Base-by-base conservation (phyloP, 2,113 vertebrate genomes). In the Triplophysa rosa region DNA sequence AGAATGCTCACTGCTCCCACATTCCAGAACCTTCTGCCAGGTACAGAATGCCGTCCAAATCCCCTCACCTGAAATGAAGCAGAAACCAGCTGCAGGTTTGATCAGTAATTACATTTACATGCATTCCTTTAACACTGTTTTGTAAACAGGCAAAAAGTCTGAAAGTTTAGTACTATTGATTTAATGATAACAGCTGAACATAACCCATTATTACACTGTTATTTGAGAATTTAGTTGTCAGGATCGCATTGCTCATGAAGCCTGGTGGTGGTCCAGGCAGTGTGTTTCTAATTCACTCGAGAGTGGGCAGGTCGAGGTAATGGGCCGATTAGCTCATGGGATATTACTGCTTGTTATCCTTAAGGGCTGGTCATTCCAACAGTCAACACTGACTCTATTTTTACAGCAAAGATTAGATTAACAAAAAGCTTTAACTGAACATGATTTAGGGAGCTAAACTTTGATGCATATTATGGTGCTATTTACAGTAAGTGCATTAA, bases 1-100 rank as follows among this genome's bases (percentile, higher is more conserved):
- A 91, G 84, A 89, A 86, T 82, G 81, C 84, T 10, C 52, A 74
- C 84, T 42, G 79, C 87, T 84, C 86, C 86, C 78, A 88, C 86
- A 90, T 91, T 91, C 90, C 86, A 81, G 86, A 87, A 78, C 81
- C 65, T 72, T 87, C 88, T 86, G 85, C 80, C 88, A 90, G 89
- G 92, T 90, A 92, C n/a, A 67, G 63, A 26, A 3, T 2, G 47
- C 23, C 24, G 19, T 19, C 8, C 23, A 52, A 42, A 19, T 26
- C 47, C 2, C 12, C 17, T 47, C 64, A 58, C 10, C 26, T 58
- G 37, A 40, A 8, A 45, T 24, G 61, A 24, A 23, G 16, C 47
- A 33, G 9, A 69, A 66, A 62, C 40, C 67, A 37, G 19, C 14
- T 52, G 49, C 1, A 4, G 49, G 42, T 16, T 52, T 52, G 14